phyloP scores from a whole-genome alignment of 2,888 invertebrate species.

The Parnassius mnemosyne region DNA sequence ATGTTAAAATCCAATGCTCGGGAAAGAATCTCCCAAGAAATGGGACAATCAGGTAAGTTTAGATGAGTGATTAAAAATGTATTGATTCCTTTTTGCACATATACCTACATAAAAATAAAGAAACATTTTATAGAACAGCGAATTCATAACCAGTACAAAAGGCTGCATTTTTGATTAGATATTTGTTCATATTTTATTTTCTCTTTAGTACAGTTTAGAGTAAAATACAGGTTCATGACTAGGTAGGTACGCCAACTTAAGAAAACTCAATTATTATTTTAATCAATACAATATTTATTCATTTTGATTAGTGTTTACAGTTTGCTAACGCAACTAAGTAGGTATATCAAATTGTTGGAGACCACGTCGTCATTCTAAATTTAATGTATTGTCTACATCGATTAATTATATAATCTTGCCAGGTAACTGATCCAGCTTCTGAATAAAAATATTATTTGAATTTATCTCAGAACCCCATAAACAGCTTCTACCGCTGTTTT shows the following conservation, averaged over 20 bases:
- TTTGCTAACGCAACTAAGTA: constrained; percentile 3
- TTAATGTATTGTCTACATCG: too few species aligned
- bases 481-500: constrained; percentile 23
- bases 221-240: too few species aligned
- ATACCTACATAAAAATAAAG: too few species aligned
- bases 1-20: constrained; percentile 14
- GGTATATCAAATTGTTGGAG: constrained; percentile 23
- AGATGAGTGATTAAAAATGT: too few species aligned
- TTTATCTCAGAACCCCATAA: constrained; percentile 28
- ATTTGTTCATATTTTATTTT: too few species aligned
- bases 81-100: too few species aligned
- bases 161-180: too few species aligned
- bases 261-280: neutral
- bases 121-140: too few species aligned
- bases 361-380: constrained; percentile 18
- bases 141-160: too few species aligned
- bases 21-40: constrained; percentile 26
- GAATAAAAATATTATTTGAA: constrained; percentile 30
- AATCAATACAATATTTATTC: constrained; percentile 15
- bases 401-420: too few species aligned
- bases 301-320: neutral
- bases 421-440: neutral
- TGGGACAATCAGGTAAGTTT: constrained; percentile 26
- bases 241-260: too few species aligned
- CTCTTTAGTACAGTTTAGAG: too few species aligned